These are phyloP conservation scores for Parambassis ranga DNA, from an alignment of 2,797 vertebrate species.

Conservation along the genomic window DNA sequence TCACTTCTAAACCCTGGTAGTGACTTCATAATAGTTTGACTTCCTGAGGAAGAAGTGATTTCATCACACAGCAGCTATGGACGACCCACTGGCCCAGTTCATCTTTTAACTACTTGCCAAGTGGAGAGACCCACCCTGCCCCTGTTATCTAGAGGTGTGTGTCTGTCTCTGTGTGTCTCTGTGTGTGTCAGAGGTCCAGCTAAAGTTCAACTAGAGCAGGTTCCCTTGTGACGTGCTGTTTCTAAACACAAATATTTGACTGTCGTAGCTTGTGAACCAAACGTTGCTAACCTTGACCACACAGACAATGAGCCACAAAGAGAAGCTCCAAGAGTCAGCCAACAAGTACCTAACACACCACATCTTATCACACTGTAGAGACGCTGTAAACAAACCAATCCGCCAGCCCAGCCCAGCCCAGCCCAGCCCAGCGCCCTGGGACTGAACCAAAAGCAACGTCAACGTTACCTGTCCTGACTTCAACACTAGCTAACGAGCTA, in stretches of 20 bases:
- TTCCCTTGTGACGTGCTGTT: slow-evolving; percentile 5
- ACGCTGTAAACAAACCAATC: not conserved
- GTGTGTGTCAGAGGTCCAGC: slow-evolving; percentile 5
- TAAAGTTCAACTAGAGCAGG: slow-evolving; percentile 31
- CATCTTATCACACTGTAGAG: not conserved
- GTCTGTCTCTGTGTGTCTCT: not conserved
- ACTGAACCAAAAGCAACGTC: slow-evolving; percentile 6
- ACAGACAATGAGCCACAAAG: not conserved
- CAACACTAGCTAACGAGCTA: slow-evolving; percentile 61
- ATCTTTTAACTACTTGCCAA: not conserved
- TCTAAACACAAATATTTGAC: slow-evolving; percentile 45
- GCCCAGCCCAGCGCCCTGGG: slow-evolving; percentile 25
- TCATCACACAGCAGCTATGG: not conserved
- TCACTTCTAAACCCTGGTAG: not conserved
- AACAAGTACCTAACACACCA: too few relatives aligned
- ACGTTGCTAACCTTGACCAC: slow-evolving; percentile 14
- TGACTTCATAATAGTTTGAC: slow-evolving; percentile 11
- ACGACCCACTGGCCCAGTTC: slow-evolving; percentile 33
- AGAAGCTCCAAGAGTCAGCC: not conserved
- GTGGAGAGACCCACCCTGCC: slow-evolving; percentile 20
- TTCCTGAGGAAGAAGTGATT: not conserved
- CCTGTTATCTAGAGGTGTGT: slow-evolving; percentile 18
- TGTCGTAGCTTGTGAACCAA: not conserved
- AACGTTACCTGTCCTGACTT: slow-evolving; percentile 48
- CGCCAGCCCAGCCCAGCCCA: not conserved